Conservation (phyloP, 2,113 vertebrate species). For the Amazona vittata region DNA sequence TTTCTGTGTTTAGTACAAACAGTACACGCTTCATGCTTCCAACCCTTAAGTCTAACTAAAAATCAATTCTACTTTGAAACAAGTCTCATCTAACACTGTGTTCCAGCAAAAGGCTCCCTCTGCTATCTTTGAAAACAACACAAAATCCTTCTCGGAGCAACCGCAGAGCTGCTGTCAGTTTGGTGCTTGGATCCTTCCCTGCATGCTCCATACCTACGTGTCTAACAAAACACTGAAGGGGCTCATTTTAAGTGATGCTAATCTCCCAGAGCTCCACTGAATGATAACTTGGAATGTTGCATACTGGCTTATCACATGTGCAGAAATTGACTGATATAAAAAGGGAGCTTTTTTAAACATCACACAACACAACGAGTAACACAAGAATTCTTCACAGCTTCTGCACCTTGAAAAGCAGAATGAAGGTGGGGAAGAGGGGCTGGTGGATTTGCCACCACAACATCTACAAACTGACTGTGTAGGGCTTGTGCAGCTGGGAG, state of each 20-base stretch:
- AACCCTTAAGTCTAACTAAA: background rate
- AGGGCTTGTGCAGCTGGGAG: conserved; percentile 21
- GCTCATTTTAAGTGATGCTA: background rate
- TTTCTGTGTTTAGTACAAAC: background rate
- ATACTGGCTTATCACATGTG: rapidly evolving
- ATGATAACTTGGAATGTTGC: background rate
- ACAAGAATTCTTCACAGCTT: background rate
- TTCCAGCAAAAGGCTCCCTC: background rate
- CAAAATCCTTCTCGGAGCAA: background rate
- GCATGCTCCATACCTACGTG: background rate
- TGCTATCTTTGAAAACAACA: background rate
- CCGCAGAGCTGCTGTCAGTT: no score
- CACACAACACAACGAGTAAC: background rate
- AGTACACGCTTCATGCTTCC: background rate
- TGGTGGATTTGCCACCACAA: background rate
- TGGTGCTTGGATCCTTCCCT: background rate
- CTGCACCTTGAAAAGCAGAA: background rate
- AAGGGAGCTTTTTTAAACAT: background rate
- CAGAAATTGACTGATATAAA: background rate
- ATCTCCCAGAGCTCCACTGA: background rate
- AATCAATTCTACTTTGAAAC: background rate
- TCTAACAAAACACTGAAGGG: background rate
- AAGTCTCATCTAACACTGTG: background rate
- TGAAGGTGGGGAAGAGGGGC: background rate
- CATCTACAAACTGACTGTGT: background rate